phyloP scores from a whole-genome alignment of 1,140 invertebrate genomes.

The Drosophila nannoptera region DNA sequence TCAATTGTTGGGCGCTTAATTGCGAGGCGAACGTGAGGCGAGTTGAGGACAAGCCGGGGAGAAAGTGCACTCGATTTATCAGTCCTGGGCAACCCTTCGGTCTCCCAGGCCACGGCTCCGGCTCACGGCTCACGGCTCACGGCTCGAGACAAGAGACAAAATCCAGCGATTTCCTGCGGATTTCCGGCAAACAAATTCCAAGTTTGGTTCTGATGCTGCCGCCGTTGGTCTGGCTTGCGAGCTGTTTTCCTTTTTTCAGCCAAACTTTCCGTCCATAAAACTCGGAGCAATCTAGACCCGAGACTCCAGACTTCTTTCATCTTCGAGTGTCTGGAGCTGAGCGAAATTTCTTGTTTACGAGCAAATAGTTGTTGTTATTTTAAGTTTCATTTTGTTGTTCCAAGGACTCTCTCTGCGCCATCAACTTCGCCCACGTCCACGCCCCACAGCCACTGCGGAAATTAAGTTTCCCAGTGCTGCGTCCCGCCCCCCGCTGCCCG shows the following conservation, averaged over 20 bases:
- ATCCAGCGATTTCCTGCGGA: conserved; percentile 76
- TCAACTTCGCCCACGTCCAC: conserved; percentile 54
- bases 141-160: conserved; percentile 31
- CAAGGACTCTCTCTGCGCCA: conserved; percentile 58
- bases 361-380: conserved; percentile 77
- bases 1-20: conserved; percentile 69
- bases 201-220: conserved; percentile 53
- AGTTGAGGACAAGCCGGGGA: conserved; percentile 47
- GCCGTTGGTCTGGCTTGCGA: conserved; percentile 11
- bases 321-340: conserved; percentile 60
- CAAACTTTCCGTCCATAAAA: conserved; percentile 55
- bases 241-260: conserved; percentile 19
- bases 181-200: conserved; percentile 73
- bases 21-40: conserved; percentile 63
- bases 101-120: no score
- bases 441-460: conserved; percentile 55
- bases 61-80: conserved; percentile 42
- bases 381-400: conserved; percentile 77
- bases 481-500: conserved; percentile 1
- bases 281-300: conserved; percentile 33
- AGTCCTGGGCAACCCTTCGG: conserved; percentile 53
- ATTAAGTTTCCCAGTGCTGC: conserved; percentile 61
- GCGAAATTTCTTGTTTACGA: conserved; percentile 77
- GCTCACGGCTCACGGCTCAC: no score
- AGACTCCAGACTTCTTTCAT: conserved; percentile 42